Conservation (phyloP, 2,113 vertebrate genomes). For the Podarcis raffonei region DNA sequence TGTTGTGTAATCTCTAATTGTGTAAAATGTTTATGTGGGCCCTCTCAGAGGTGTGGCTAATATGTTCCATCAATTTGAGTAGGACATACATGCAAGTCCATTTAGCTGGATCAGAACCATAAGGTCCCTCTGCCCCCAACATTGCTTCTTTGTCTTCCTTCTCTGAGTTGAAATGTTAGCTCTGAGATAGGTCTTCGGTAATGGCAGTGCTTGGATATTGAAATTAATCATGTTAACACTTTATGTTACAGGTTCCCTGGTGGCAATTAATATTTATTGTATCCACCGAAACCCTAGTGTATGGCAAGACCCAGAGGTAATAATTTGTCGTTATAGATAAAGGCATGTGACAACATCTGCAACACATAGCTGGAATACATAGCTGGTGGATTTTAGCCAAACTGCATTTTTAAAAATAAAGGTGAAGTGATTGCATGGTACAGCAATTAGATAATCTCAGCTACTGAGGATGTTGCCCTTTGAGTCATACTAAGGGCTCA, state of each 20-base stretch:
- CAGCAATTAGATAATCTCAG: too few relatives aligned
- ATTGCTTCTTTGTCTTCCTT: background rate
- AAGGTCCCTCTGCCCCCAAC: too few relatives aligned
- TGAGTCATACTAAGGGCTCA: background rate
- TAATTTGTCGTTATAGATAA: background rate
- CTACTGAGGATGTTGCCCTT: background rate
- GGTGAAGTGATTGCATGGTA: background rate
- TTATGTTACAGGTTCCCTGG: background rate
- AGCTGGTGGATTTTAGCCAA: background rate
- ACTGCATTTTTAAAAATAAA: background rate
- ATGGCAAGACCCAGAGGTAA: constrained; percentile 78
- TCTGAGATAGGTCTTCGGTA: background rate
- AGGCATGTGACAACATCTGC: background rate
- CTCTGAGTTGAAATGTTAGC: background rate
- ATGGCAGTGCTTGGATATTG: background rate
- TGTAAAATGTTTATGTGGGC: background rate
- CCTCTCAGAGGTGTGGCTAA: background rate
- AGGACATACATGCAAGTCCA: background rate
- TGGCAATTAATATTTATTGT: constrained; percentile 67
- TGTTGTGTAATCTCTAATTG: background rate
- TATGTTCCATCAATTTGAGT: background rate
- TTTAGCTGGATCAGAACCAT: background rate
- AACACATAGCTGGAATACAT: background rate
- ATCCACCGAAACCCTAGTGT: constrained; percentile 77
- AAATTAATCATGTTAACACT: background rate